Conservation (phyloP, 1,140 invertebrate species). For the Leptoteleia sp. region DNA sequence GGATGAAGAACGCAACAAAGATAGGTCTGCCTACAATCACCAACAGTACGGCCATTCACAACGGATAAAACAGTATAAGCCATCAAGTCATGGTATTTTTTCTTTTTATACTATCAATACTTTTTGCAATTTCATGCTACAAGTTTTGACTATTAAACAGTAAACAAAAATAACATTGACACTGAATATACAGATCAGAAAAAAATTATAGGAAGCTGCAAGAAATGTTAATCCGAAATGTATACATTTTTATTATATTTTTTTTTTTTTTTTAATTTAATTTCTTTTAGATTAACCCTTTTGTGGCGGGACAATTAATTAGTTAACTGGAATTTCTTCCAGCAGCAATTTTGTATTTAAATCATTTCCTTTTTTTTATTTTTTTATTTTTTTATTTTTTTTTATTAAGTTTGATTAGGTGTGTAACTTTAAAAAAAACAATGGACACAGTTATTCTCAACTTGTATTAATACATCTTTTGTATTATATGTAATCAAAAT, state of each 20-base stretch:
- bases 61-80: conserved; percentile 78
- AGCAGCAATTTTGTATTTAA: no score
- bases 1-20: conserved; percentile 75
- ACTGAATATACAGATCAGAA: conserved; percentile 22
- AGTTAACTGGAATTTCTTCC: no score
- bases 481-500: conserved; percentile 36
- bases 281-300: conserved; percentile 58
- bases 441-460: no score
- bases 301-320: conserved; percentile 52
- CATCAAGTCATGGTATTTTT: conserved; percentile 74
- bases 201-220: conserved; percentile 13
- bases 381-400: no score
- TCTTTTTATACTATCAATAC: conserved; percentile 48
- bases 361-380: no score
- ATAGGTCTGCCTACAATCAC: conserved; percentile 75
- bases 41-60: conserved; percentile 76
- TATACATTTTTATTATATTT: no score
- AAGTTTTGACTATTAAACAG: conserved; percentile 24
- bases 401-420: no score
- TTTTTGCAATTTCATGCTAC: conserved; percentile 34
- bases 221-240: background rate
- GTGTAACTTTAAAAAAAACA: no score
- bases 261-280: conserved; percentile 13
- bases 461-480: conserved; percentile 28
- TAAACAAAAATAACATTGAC: conserved; percentile 20